phyloP scores from a whole-genome alignment of 2,113 vertebrate species.

The Amazona guildingii region DNA sequence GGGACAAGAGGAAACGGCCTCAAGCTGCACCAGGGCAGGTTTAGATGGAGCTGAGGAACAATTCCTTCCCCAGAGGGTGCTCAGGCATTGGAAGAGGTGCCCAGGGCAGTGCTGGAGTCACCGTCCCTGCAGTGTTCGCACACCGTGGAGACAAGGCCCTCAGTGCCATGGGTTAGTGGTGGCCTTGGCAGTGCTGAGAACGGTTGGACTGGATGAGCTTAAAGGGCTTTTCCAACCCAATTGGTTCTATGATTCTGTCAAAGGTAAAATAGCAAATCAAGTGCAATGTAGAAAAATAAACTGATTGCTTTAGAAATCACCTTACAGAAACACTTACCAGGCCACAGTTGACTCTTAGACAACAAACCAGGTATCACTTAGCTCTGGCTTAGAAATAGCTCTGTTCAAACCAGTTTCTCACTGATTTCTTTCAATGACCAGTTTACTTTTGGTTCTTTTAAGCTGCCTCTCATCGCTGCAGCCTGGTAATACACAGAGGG shows the following conservation, averaged over 20 bases:
- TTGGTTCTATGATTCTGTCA: not conserved
- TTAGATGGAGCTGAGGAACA: too few relatives aligned
- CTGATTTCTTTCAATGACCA: not conserved
- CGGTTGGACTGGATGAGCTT: not conserved
- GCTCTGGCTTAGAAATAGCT: not conserved
- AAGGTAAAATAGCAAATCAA: not conserved
- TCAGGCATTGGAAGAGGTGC: too few relatives aligned
- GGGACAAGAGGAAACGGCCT: too few relatives aligned
- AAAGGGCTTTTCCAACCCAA: not conserved
- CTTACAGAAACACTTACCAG: not conserved
- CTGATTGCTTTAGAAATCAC: not conserved
- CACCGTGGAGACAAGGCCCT: accelerated
- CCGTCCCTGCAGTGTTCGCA: too few relatives aligned
- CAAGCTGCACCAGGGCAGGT: too few relatives aligned
- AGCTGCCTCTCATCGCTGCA: not conserved
- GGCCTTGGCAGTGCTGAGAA: not conserved
- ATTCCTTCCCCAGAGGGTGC: too few relatives aligned
- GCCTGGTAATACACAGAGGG: not conserved
- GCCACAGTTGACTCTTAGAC: not conserved
- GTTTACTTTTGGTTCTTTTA: not conserved
- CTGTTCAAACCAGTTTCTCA: not conserved
- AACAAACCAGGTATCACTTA: not conserved
- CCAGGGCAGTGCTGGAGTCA: too few relatives aligned
- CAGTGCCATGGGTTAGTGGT: not conserved
- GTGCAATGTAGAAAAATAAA: not conserved